phyloP scores from a whole-genome alignment of 35 echinoderm and acorn worm genomes.

The Ophiothrix spiculata region DNA sequence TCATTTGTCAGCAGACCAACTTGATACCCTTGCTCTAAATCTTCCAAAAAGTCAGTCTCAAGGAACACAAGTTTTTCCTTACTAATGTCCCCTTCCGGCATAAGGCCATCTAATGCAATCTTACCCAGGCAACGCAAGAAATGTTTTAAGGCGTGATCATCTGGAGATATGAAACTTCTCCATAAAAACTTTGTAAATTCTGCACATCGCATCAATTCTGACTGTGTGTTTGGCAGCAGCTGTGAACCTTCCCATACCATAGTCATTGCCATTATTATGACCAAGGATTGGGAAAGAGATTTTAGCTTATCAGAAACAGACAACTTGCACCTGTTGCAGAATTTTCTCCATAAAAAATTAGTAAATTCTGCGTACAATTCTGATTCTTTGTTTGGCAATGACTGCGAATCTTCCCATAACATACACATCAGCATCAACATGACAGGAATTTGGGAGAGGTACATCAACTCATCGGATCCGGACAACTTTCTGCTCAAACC shows the following conservation, averaged over 20 bases:
- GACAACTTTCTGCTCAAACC: neutral
- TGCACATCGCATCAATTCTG: no score
- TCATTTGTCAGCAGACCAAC: constrained; percentile 2
- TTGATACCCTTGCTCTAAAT: constrained; percentile 1
- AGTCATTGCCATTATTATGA: no score
- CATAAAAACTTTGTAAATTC: no score
- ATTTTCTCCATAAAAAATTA: neutral
- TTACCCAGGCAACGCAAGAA: constrained; percentile 3
- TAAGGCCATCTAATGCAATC: constrained; percentile 9
- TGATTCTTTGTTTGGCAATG: constrained; percentile 15
- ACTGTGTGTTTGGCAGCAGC: no score
- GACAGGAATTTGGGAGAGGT: constrained; percentile 1
- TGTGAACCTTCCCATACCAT: no score
- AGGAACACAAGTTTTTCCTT: constrained; percentile 15
- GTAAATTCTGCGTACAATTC: constrained; percentile 20
- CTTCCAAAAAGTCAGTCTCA: neutral
- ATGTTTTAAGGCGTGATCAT: neutral
- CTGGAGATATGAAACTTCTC: no score
- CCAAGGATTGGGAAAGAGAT: no score
- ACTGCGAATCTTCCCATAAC: neutral
- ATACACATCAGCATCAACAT: constrained; percentile 22
- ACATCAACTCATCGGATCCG: neutral
- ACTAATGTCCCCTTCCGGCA: neutral
- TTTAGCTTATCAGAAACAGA: no score
- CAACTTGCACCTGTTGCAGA: neutral